Evolutionary conservation across 2,888 invertebrate genomes (phyloP).

Genomic region (Flexamia atlantica): DNA sequence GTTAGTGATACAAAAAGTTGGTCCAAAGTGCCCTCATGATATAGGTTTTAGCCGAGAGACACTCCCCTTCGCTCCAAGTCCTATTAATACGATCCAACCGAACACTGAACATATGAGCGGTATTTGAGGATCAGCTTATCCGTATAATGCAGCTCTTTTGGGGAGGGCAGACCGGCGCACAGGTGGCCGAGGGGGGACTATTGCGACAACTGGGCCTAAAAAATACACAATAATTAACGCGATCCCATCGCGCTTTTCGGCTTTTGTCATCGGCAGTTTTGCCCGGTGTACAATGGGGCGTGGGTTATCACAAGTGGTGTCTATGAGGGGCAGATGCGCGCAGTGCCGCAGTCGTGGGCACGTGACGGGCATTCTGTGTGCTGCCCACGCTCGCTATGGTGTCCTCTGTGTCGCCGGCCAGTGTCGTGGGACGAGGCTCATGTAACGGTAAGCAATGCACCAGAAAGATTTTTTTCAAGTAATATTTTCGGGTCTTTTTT

Average conservation of each 20-base stretch:
- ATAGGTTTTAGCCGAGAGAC: too few species aligned
- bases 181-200: background rate
- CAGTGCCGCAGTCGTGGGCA: background rate
- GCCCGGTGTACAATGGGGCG: background rate
- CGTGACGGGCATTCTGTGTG: background rate
- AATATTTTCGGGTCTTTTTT: too few species aligned
- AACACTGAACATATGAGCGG: too few species aligned
- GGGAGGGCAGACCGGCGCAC: background rate
- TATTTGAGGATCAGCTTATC: too few species aligned
- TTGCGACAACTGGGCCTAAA: background rate
- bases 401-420: background rate
- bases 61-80: too few species aligned
- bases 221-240: constrained; percentile 35
- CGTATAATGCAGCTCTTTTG: background rate
- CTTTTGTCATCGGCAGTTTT: constrained; percentile 15
- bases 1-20: too few species aligned
- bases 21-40: too few species aligned
- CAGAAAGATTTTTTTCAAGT: too few species aligned
- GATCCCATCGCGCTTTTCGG: constrained; percentile 19
- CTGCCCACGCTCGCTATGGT: background rate
- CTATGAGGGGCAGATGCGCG: constrained; percentile 3
- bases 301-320: constrained; percentile 32
- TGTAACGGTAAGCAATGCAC: too few species aligned
- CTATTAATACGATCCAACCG: too few species aligned
- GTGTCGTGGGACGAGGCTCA: background rate